phyloP scores from a whole-genome alignment of 64 coral and sea anemone genomes.

The Dendrophyllia cribrosa region DNA sequence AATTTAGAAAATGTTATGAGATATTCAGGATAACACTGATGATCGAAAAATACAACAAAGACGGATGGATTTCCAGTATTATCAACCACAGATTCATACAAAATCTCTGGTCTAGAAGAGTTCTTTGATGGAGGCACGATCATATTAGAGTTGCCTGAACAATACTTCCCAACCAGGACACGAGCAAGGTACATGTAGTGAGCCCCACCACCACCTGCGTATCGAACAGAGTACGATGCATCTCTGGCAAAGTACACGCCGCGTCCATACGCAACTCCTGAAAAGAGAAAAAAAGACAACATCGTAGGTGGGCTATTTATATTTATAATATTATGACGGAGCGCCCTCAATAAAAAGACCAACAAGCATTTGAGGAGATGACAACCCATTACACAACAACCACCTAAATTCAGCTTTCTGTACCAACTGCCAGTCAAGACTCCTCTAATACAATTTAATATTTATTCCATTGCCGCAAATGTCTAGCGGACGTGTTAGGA shows the following conservation, averaged over 20 bases:
- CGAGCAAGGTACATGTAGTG: slow-evolving; percentile 7
- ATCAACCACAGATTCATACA: slow-evolving; percentile 30
- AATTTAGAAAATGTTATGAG: slow-evolving; percentile 60
- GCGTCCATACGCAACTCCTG: not conserved
- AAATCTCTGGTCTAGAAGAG: not conserved
- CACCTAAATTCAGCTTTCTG: no score
- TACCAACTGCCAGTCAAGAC: no score
- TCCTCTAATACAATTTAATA: no score
- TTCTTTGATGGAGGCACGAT: slow-evolving; percentile 53
- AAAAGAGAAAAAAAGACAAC: not conserved
- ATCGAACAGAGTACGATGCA: slow-evolving; percentile 20
- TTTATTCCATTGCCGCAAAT: no score
- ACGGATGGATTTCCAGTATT: not conserved
- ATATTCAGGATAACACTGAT: slow-evolving; percentile 63
- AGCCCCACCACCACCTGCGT: slow-evolving; percentile 6
- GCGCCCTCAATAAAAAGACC: no score
- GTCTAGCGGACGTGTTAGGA: no score
- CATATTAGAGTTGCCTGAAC: not conserved
- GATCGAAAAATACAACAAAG: slow-evolving; percentile 49
- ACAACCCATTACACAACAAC: no score
- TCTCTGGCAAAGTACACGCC: slow-evolving; percentile 67
- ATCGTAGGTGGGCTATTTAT: not conserved
- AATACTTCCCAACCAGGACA: slow-evolving; percentile 21
- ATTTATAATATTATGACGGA: not conserved
- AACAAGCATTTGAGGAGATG: no score